Base-by-base conservation (phyloP, 2,888 invertebrate genomes). In the Seira musarum region DNA sequence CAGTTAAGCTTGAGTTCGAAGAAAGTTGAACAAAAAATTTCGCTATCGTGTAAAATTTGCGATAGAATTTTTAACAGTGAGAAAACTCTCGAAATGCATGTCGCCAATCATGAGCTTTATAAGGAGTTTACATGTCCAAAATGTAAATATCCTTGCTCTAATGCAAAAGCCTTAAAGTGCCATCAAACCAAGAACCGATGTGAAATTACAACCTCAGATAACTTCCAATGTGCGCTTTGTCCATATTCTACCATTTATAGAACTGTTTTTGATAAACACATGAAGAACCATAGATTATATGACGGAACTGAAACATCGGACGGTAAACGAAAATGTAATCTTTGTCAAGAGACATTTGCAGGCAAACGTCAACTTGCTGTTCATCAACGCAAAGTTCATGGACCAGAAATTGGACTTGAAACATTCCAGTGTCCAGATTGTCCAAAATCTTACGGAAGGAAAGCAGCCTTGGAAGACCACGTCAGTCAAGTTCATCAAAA, bases 321-420 rank as follows among this genome's bases (percentile, higher is more conserved):
- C 22, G 73, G 73, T 1, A 53, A 61, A 46, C 40, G 35, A 5
- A 40, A 46, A 3, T 75, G 75, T 17, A 75, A 25, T 15, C 1
- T 24, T 46, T 75, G 75, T 30, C 8, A 8, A 30, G 2, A 8
- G 30, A 17, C 13, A 10, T 67, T 21, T 22, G 0, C 8, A 0
- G 19, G 46, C 10, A 13, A 0, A 8, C 17, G 24, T 2, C 15
- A 13, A 8, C 25, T 75, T 13, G 13, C 10, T 21, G n/a, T 10
- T 5, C 75, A 75, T 61, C 57, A 22, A 10, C 61, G 68, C 10
- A 17, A 35, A 13, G 6, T 19, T 0, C 67, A 67, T 22, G 21
- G n/a, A 5, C 2, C 53, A 10, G 75, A 75, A n/a, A 21, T 68
- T 0, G 67, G 67, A 24, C 2, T 61, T 15, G 13, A 6, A 1